Evolutionary conservation across 1,140 invertebrate genomes (phyloP), one percentile per base, ranked within the genome.

Genomic region (Ceratoteleas bidentatus): DNA sequence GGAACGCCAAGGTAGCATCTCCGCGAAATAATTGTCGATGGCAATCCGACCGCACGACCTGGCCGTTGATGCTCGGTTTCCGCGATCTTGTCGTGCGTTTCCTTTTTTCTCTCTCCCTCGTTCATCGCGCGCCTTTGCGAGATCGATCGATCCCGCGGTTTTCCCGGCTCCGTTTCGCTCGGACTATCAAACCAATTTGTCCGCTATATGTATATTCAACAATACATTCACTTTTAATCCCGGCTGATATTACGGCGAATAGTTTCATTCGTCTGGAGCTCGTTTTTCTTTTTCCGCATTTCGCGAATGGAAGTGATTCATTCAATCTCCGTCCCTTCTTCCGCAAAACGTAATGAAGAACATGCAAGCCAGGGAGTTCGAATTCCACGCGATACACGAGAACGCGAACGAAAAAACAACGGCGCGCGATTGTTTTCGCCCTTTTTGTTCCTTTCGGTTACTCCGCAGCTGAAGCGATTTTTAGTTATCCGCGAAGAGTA

Each of bases 151-250:
- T 10, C 10, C 61, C 24, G 56, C 54, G 72, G 62, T 62, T 77
- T 69, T 57, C 74, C 69, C 57, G 62, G 64, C 56, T 76, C 54
- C 56, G 64, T 76, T 76, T 76, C 64, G 56, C 64, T 68, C 15
- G 73, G 73, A 40, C 73, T 77, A 69, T 69, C 74, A 77, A 77
- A 77, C 65, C 74, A 69, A 77, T 77, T 77, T 77, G 74, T 69
- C 40, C 64, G 64, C 57, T 77, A 77, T 69, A 77, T 77, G 74
- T 77, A 77, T 69, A 77, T 77, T 62, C 74, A 77, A 77, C 74
- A 77, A 77, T 77, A 62, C 74, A 77, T 77, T 77, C 74, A 77
- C 58, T 70, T 78, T 78, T 78, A 78, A 78, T 78, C 76, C 76
- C 76, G 61, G 15, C 69, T 68, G 76, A 68, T 80, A 80, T 80